Conservation (phyloP, 2,888 invertebrate genomes). For the Calameuta pallipes region DNA sequence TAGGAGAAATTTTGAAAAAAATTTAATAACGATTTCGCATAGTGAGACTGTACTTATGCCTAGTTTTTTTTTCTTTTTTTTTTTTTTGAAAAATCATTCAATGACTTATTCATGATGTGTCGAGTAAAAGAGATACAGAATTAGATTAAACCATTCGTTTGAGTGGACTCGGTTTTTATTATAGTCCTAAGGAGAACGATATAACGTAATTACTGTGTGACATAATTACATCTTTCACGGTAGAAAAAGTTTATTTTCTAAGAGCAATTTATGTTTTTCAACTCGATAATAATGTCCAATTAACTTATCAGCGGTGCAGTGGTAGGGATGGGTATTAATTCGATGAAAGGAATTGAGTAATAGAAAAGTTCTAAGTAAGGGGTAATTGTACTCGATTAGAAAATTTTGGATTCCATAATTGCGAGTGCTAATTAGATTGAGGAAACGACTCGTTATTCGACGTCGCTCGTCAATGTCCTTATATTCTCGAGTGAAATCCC, state of each 20-base stretch:
- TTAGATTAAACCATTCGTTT: not conserved
- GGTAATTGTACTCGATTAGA: conserved; percentile 1
- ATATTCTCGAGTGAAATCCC: not conserved
- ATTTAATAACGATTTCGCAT: not conserved
- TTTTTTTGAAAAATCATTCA: not conserved
- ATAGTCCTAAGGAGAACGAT: not conserved
- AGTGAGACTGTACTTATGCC: not conserved
- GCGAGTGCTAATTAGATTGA: not conserved
- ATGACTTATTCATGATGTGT: not conserved
- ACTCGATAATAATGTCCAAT: conserved; percentile 4
- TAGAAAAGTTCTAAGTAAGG: conserved; percentile 4
- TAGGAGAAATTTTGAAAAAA: not conserved
- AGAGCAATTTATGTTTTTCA: conserved; percentile 10
- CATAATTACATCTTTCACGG: not conserved
- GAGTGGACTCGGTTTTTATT: not conserved
- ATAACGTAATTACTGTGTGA: not conserved
- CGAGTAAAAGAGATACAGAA: not conserved
- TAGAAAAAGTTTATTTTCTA: conserved; percentile 5
- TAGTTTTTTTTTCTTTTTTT: not conserved
- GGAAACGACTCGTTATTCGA: not conserved
- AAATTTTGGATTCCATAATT: not conserved
- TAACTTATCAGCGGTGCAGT: not conserved
- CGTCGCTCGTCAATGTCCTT: not conserved
- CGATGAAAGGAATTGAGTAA: not conserved
- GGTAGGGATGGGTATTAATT: not conserved